These are phyloP conservation scores for Bergia sp. DNA, from an alignment of 92 coral and sea anemone species.

Conservation along the genomic window DNA sequence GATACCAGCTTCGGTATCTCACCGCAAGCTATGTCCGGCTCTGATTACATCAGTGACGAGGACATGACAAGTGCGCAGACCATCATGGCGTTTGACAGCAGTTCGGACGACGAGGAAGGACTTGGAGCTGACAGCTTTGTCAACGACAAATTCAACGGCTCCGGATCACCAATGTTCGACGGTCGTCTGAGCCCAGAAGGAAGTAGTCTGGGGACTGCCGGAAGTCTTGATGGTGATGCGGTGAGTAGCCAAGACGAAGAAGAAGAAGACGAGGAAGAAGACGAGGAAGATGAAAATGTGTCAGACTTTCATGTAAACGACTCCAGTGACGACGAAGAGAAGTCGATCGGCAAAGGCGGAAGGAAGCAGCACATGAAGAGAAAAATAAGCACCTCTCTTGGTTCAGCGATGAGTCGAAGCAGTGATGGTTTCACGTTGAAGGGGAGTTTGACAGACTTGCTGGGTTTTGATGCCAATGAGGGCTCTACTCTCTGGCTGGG, in stretches of 20 bases:
- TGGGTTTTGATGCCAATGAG: slow-evolving; percentile 79
- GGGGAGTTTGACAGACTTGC: slow-evolving; percentile 73
- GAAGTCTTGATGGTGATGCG: slow-evolving; percentile 85
- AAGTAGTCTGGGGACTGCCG: slow-evolving; percentile 94
- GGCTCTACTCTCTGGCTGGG: slow-evolving; percentile 95
- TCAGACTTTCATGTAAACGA: slow-evolving; percentile 81
- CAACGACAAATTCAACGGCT: slow-evolving; percentile 69
- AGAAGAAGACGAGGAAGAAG: slow-evolving; percentile 16
- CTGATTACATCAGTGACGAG: slow-evolving; percentile 88
- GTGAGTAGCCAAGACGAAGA: slow-evolving; percentile 74
- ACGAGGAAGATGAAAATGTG: slow-evolving; percentile 53
- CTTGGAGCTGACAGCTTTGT: slow-evolving; percentile 80
- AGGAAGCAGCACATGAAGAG: slow-evolving; percentile 78
- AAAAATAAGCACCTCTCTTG: slow-evolving; percentile 57
- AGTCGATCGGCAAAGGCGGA: slow-evolving; percentile 66
- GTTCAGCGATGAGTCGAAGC: slow-evolving; percentile 50
- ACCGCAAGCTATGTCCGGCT: slow-evolving; percentile 57
- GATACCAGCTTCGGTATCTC: slow-evolving; percentile 66
- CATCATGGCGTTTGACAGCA: slow-evolving; percentile 97
- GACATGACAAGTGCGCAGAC: slow-evolving; percentile 80
- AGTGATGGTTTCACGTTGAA: slow-evolving; percentile 66
- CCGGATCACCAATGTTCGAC: slow-evolving; percentile 85
- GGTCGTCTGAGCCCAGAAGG: slow-evolving; percentile 98
- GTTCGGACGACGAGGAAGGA: slow-evolving; percentile 97
- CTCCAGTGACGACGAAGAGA: slow-evolving; percentile 90